Evolutionary conservation across 2,797 vertebrate species (phyloP).

Genomic region (Sitta carolinensis): DNA sequence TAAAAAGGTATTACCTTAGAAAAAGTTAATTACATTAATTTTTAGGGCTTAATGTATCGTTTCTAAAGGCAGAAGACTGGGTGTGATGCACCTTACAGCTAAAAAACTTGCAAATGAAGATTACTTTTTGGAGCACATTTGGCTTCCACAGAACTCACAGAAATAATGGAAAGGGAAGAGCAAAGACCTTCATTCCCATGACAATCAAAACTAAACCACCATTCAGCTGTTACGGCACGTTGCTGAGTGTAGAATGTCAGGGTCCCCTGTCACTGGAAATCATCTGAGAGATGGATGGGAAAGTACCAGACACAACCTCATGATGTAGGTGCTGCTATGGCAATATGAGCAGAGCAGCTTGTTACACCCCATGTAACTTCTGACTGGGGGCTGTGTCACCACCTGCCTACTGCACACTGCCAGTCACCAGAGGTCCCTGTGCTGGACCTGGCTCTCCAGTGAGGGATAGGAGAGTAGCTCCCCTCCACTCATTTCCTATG

Average conservation of each 20-base stretch:
- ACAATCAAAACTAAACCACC: not conserved
- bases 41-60: not conserved
- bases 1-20: not conserved
- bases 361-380: rapidly evolving
- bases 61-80: not conserved
- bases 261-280: not conserved
- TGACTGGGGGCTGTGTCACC: not conserved
- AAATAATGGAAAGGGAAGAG: not conserved
- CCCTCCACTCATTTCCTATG: not conserved
- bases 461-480: not conserved
- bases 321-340: not conserved
- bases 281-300: not conserved
- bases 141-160: not conserved
- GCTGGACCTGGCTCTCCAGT: not conserved
- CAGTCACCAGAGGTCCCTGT: rapidly evolving
- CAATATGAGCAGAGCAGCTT: not conserved
- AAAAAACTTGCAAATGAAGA: not conserved
- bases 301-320: not conserved
- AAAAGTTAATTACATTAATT: not conserved
- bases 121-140: not conserved
- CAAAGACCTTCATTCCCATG: not conserved
- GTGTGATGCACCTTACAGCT: not conserved
- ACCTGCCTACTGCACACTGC: not conserved
- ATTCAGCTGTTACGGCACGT: not conserved
- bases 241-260: not conserved